These are phyloP conservation scores for Arothron firmamentum DNA, from an alignment of 2,113 vertebrate genomes.

Conservation along the genomic window DNA sequence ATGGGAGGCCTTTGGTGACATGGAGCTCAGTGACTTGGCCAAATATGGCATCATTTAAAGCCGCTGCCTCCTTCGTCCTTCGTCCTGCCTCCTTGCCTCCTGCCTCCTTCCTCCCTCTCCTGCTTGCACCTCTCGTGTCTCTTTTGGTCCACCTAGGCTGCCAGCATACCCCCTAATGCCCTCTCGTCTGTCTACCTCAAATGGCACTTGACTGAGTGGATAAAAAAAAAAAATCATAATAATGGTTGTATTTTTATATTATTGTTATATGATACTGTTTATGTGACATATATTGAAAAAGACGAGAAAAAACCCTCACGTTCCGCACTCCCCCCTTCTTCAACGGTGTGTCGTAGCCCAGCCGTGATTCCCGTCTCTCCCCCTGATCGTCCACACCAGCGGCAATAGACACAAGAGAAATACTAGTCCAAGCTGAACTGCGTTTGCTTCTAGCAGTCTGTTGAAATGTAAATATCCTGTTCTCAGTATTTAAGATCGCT, in stretches of 20 bases:
- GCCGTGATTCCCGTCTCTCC: slow-evolving; percentile 4
- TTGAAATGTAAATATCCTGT: slow-evolving; percentile 56
- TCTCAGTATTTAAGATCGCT: slow-evolving; percentile 36
- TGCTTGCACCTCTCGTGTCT: not conserved
- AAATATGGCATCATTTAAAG: slow-evolving; percentile 95
- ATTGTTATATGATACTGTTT: slow-evolving; percentile 65
- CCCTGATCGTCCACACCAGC: not conserved
- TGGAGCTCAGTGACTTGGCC: slow-evolving; percentile 96
- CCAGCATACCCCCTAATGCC: slow-evolving; percentile 46
- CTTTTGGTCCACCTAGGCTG: slow-evolving; percentile 52
- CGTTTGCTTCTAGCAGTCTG: slow-evolving; percentile 61
- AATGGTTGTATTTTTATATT: slow-evolving; percentile 46
- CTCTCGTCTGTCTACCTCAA: slow-evolving; percentile 64
- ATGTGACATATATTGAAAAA: slow-evolving; percentile 60
- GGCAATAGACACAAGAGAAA: slow-evolving; percentile 57
- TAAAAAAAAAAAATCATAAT: slow-evolving; percentile 12
- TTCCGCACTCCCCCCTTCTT: slow-evolving; percentile 1
- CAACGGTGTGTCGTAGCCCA: not conserved
- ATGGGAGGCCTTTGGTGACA: slow-evolving; percentile 96
- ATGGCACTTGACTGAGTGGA: slow-evolving; percentile 49
- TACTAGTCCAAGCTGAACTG: slow-evolving; percentile 42
- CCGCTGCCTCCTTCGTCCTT: slow-evolving; percentile 45
- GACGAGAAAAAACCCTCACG: slow-evolving; percentile 47
- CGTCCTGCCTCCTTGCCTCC: slow-evolving; percentile 24
- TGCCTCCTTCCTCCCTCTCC: slow-evolving; percentile 16